Percentiles rank a stretch among this genome's conserved stretches.
These are phyloP conservation scores for Euura saliciscinereae DNA, from an alignment of 1,140 invertebrate genomes.

Conservation along the genomic window DNA sequence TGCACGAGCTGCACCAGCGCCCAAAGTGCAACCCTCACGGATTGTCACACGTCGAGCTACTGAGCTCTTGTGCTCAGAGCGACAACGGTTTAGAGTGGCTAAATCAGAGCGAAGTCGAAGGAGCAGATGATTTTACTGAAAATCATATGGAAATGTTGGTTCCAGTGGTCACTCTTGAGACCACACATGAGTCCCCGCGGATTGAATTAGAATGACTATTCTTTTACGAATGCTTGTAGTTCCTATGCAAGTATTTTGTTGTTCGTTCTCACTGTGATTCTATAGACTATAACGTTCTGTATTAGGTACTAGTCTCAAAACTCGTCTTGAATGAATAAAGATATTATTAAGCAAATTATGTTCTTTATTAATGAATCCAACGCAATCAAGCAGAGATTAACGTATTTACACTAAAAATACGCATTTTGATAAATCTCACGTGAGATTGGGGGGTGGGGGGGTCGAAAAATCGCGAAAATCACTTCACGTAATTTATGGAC, in stretches of 20 bases:
- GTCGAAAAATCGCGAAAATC: no score
- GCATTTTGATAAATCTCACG: neutral
- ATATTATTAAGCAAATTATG: neutral
- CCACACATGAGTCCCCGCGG: neutral
- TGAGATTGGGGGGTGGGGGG: neutral
- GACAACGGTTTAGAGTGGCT: constrained; percentile 2
- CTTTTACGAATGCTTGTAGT: neutral
- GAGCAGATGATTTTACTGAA: constrained; percentile 16
- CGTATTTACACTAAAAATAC: no score
- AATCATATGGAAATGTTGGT: constrained; percentile 19
- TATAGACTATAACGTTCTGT: neutral
- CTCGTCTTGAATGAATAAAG: neutral
- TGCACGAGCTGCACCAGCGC: constrained; percentile 8
- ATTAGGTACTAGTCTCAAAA: neutral
- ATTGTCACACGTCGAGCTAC: constrained; percentile 15
- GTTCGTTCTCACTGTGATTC: neutral
- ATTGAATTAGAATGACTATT: neutral
- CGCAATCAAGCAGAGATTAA: no score
- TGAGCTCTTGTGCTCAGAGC: neutral
- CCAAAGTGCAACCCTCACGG: constrained; percentile 16
- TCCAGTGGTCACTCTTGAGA: constrained; percentile 20
- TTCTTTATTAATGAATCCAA: neutral
- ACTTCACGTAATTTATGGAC: no score
- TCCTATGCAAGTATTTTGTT: neutral
- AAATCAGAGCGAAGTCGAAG: constrained; percentile 17